Percentiles rank a stretch among this genome's conserved stretches.
These are phyloP conservation scores for Acleris cristana DNA, from an alignment of 2,888 invertebrate genomes.

Conservation along the genomic window DNA sequence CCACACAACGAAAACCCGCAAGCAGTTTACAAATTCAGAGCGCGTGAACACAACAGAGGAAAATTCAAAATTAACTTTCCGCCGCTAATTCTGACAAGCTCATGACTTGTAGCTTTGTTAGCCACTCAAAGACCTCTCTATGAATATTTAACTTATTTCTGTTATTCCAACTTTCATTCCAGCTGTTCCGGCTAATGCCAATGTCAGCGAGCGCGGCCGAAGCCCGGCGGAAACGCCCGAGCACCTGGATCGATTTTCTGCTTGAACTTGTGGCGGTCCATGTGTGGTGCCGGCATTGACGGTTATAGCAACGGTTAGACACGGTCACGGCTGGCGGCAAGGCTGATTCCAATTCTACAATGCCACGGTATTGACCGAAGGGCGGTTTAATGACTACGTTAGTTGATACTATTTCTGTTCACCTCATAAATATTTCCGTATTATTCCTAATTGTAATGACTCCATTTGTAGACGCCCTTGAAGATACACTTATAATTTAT, in stretches of 20 bases:
- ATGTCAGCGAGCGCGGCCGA: slow-evolving; percentile 54
- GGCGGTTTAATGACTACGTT: slow-evolving; percentile 7
- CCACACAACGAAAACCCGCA: slow-evolving; percentile 4
- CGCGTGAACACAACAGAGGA: slow-evolving; percentile 10
- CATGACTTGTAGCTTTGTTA: slow-evolving; percentile 36
- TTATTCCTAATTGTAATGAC: too few species aligned
- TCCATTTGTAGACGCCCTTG: too few species aligned
- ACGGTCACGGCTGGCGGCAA: slow-evolving; percentile 54
- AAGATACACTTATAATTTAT: too few species aligned
- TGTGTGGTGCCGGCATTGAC: slow-evolving; percentile 51
- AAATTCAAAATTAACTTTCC: slow-evolving; percentile 24
- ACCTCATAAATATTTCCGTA: slow-evolving; percentile 15
- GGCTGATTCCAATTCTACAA: slow-evolving; percentile 41
- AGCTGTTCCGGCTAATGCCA: slow-evolving; percentile 49
- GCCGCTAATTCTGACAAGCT: slow-evolving; percentile 23
- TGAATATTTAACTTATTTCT: slow-evolving; percentile 46
- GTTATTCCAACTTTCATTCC: slow-evolving; percentile 40
- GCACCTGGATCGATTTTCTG: slow-evolving; percentile 66
- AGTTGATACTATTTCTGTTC: too few species aligned
- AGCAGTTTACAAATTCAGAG: slow-evolving; percentile 19
- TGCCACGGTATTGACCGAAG: slow-evolving; percentile 9
- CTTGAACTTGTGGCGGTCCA: slow-evolving; percentile 64
- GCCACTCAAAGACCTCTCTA: slow-evolving; percentile 41
- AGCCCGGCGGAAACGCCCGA: slow-evolving; percentile 51
- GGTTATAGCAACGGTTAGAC: slow-evolving; percentile 50